Evolutionary conservation across 2,113 vertebrate genomes (phyloP).

Genomic region (Nicator chloris): DNA sequence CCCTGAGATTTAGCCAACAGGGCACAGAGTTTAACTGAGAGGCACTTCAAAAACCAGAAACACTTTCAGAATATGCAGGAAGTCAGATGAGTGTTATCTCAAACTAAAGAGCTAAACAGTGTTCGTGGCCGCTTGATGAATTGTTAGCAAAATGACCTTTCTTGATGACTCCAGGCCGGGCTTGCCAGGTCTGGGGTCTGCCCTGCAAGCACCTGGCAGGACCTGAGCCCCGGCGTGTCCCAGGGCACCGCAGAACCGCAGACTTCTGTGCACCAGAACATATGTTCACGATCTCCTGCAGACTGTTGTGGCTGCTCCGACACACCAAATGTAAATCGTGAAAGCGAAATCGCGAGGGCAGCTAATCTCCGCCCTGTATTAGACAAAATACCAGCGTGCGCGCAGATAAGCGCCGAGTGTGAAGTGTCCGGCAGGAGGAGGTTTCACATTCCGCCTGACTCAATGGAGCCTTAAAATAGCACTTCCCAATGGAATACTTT

Average conservation of each 20-base stretch:
- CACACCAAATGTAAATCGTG: conserved; percentile 37
- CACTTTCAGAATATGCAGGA: not conserved
- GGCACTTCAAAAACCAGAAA: conserved; percentile 15
- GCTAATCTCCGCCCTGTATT: not conserved
- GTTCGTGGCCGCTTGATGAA: not conserved
- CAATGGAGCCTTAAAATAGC: conserved; percentile 62
- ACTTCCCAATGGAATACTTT: conserved; percentile 43
- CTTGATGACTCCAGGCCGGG: not conserved
- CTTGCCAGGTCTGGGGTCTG: not conserved
- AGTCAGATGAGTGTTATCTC: not conserved
- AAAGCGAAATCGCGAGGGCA: not conserved
- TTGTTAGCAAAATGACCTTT: not conserved
- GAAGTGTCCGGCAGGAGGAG: conserved; percentile 9
- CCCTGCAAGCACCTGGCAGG: not conserved
- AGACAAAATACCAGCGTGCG: conserved; percentile 48
- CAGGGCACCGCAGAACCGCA: no score
- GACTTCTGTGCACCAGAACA: not conserved
- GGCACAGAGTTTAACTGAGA: not conserved
- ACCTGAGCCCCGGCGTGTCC: no score
- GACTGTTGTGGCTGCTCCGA: conserved; percentile 53
- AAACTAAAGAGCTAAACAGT: not conserved
- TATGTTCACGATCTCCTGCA: not conserved
- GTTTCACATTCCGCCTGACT: conserved; percentile 25
- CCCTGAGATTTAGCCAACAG: not conserved
- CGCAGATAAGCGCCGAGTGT: conserved; percentile 26